A percentile compares a stretch with the other conserved stretches of the same genome.
Conservation (phyloP, 2,888 invertebrate genomes). For the Cantharis flavilabris region DNA sequence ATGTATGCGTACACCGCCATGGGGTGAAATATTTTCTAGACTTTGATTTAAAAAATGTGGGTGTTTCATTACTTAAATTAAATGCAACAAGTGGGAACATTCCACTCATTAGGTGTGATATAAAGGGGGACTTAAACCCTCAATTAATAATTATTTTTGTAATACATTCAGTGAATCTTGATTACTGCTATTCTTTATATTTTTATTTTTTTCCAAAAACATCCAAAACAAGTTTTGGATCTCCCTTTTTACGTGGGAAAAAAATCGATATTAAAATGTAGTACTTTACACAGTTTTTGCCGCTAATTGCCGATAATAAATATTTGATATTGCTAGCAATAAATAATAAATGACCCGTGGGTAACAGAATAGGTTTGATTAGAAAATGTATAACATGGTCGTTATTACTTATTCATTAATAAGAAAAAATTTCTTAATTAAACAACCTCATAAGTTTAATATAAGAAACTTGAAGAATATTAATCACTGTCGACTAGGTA, state of each 20-base stretch:
- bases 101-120: not conserved
- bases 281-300: too few species aligned
- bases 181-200: not conserved
- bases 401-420: not conserved
- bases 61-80: not conserved
- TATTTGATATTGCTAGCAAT: too few species aligned
- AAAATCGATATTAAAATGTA: too few species aligned
- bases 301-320: too few species aligned
- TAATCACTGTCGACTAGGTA: not conserved
- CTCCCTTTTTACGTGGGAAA: too few species aligned
- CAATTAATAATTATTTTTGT: not conserved
- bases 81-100: not conserved
- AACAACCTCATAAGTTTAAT: not conserved
- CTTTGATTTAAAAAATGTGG: not conserved
- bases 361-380: not conserved
- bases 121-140: not conserved
- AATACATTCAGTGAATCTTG: not conserved
- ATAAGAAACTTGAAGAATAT: not conserved
- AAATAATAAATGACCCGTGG: not conserved
- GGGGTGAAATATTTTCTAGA: not conserved
- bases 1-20: not conserved
- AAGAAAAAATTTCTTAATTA: not conserved
- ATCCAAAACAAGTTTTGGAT: too few species aligned
- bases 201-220: not conserved
- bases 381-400: not conserved